Base-by-base conservation (phyloP, 2,888 invertebrate species). In the Nemotelus nigrinus region DNA sequence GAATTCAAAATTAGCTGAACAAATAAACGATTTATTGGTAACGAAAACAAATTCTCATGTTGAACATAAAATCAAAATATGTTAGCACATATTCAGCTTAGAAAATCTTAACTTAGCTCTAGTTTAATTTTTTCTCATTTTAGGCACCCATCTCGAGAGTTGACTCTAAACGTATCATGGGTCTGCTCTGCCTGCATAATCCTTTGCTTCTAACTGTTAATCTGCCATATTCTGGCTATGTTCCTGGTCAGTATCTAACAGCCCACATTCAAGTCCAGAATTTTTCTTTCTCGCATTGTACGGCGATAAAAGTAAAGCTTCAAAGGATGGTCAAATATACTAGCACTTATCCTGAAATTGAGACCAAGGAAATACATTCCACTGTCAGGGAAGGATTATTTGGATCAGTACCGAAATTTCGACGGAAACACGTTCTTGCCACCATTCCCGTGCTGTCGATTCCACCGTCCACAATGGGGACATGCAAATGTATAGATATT, bases 181-280 rank as follows among this genome's bases (percentile, higher is more conserved):
- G 60, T 8, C 50, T 25, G 2, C 39, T 60, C 3, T 74, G 74
- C 41, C n/a, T 74, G 5, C 60, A 41, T 0, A 74, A 53, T 8
- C 74, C 50, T 2, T 44, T 74, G 39, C 63, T 60, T 6, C 60
- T 74, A 8, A 41, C 74, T 6, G 60, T 60, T 0, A 60, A 45
- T n/a, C 41, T 92, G 1, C 93, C 94, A 0, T 92, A 92, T 71
- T 90, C 90, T 39, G 94, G 94, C 5, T 94, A 92, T 85, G 92
- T 93, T 57, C 92, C 93, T 1, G 94, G 94, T 0, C 94, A 95
- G 87, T 88, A 89, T 78, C 91, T 95, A 2, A 91, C 92, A 1
- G 87, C 94, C 58, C 89, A 90, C 80, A 88, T 94, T 8, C 92
- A 93, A 82, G 89, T 93, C 55, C 93, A 94, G 82, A 95, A 95